phyloP scores from a whole-genome alignment of 1,140 invertebrate species.

The Drosophila insularis region DNA sequence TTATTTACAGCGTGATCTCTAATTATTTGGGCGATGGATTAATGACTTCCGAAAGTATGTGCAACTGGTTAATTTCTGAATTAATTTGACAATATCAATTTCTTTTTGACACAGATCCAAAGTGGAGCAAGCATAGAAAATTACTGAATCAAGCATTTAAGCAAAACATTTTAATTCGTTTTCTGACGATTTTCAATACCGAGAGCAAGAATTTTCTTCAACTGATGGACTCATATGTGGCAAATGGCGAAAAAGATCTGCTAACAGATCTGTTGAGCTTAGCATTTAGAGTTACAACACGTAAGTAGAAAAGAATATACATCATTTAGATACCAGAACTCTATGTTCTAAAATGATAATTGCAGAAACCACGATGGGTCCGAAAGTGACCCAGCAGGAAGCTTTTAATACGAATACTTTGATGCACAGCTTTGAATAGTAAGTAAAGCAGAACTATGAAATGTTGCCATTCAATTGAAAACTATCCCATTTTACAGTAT shows the following conservation, averaged over 20 bases:
- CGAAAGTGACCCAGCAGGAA: constrained; percentile 11
- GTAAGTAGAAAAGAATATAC: constrained; percentile 32
- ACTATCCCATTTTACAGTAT: not conserved
- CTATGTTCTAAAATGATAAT: too few relatives aligned
- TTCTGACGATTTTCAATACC: constrained; percentile 45
- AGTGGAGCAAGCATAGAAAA: constrained; percentile 56
- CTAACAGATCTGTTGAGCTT: constrained; percentile 43
- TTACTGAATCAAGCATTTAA: constrained; percentile 55
- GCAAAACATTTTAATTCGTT: constrained; percentile 57
- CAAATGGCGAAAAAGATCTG: constrained; percentile 32
- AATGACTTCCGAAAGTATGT: constrained; percentile 43
- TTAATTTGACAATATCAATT: too few relatives aligned
- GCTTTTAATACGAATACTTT: not conserved
- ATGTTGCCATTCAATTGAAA: not conserved
- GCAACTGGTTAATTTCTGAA: too few relatives aligned
- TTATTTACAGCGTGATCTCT: constrained; percentile 7
- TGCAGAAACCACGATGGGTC: constrained; percentile 61
- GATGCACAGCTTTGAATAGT: constrained; percentile 27
- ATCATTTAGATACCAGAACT: too few relatives aligned
- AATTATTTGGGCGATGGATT: constrained; percentile 39
- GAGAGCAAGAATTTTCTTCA: constrained; percentile 34
- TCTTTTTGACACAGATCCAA: constrained; percentile 25
- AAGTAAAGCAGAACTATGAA: constrained; percentile 16
- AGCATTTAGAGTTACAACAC: constrained; percentile 21
- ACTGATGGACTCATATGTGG: constrained; percentile 28